phyloP scores from a whole-genome alignment of 2,888 invertebrate species.

The Chesias legatella region DNA sequence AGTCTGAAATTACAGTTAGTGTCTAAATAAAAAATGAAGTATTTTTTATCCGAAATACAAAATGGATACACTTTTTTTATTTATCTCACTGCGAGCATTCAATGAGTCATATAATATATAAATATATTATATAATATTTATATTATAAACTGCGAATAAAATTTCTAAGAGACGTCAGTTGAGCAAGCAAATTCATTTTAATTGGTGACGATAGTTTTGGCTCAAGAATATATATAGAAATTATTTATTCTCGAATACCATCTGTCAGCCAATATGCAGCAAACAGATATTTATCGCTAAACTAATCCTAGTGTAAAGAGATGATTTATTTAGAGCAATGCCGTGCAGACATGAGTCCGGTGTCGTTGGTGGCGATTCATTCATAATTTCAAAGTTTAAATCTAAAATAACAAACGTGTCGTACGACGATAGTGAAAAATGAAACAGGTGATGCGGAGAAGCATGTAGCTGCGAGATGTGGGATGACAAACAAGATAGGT shows the following conservation, averaged over 20 bases:
- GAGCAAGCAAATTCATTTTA: slow-evolving; percentile 10
- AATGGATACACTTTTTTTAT: slow-evolving; percentile 55
- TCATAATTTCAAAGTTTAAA: slow-evolving; percentile 57
- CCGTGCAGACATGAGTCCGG: slow-evolving; percentile 36
- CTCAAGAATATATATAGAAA: slow-evolving; percentile 2
- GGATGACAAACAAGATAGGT: slow-evolving; percentile 61
- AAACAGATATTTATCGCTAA: slow-evolving; percentile 6
- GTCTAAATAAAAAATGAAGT: too few relatives aligned
- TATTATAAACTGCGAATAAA: too few relatives aligned
- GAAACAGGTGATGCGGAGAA: slow-evolving; percentile 62
- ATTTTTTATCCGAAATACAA: too few relatives aligned
- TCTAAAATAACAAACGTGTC: slow-evolving; percentile 59
- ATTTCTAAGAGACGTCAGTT: slow-evolving; percentile 23
- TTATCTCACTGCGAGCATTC: slow-evolving; percentile 37
- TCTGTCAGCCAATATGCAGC: slow-evolving; percentile 18
- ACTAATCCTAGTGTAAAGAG: slow-evolving; percentile 21
- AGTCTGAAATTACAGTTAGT: slow-evolving; percentile 55
- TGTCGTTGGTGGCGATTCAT: slow-evolving; percentile 52
- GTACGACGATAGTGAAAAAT: slow-evolving; percentile 62
- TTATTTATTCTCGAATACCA: slow-evolving; percentile 12
- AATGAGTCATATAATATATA: slow-evolving; percentile 39
- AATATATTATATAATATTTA: too few relatives aligned
- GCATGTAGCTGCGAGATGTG: slow-evolving; percentile 44
- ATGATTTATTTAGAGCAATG: slow-evolving; percentile 42
- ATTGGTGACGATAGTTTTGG: slow-evolving; percentile 10